Base-by-base conservation (phyloP, 2,113 vertebrate genomes). In the Esox niger region DNA sequence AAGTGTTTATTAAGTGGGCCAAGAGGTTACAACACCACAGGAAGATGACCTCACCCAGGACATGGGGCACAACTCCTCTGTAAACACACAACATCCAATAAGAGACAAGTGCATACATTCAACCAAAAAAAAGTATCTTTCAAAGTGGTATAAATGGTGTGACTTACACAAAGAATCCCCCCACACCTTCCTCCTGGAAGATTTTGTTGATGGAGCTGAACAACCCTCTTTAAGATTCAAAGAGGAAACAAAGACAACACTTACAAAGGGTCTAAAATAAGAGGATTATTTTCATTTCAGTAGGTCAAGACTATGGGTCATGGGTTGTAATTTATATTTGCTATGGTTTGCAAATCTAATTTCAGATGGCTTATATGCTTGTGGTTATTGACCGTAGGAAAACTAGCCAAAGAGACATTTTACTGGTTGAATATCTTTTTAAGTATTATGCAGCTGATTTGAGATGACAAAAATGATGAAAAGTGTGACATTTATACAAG, bases 11-110 rank as follows among this genome's bases (percentile, higher is more conserved):
- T 75, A 96, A 91, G 79, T 96, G 94, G 79, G 93, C 92, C 88
- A 96, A 77, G 77, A 96, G 91, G 86, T 94, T 96, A 84, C 93
- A 95, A 77, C 93, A 93, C 95, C 94, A 96, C 74, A 96, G 90
- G 90, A 94, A 95, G 79, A 95, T 88, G 81, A 95, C 89, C 38
- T 96, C 94, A 60, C 95, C 95, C 83, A 95, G 84, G 76, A 96
- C 69, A 49, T 94, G 94, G 47, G 95, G 95, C 30, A 96, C 62
- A 63, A 96, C 86, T 66, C 95, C 95, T 0, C 95, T 96, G 89
- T 72, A 89, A 82, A 80, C 0, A 75, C 73, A 79, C 86, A 87
- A 66, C 31, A 30, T 30, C 20, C 31, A 64, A 70, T n/a, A 70
- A 64, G 6, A 66, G 15, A n/a, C 15, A 33, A 64, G 26, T 26